These are phyloP conservation scores for Sebastes glaucus DNA, from an alignment of 2,797 vertebrate genomes.

Conservation along the genomic window DNA sequence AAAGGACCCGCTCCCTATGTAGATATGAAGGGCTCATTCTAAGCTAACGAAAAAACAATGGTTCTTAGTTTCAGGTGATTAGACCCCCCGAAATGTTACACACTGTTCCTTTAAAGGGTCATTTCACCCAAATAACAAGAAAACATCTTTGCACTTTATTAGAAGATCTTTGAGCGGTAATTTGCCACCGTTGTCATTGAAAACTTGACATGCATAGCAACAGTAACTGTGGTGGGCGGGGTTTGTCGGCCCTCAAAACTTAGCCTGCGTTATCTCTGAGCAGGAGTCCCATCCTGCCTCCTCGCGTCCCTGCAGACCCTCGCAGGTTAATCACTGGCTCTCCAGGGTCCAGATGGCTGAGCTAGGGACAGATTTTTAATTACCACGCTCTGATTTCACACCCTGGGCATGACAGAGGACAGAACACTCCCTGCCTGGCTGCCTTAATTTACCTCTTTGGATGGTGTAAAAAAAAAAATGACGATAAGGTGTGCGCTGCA, in stretches of 20 bases:
- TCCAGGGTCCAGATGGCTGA: conserved; percentile 71
- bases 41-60: too few species aligned
- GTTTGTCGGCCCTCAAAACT: neutral
- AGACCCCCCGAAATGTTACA: too few species aligned
- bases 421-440: conserved; percentile 46
- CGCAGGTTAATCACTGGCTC: conserved; percentile 68
- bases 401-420: conserved; percentile 59
- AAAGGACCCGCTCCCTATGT: too few species aligned
- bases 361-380: conserved; percentile 78
- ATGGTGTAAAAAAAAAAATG: neutral
- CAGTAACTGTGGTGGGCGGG: neutral
- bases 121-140: neutral
- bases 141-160: neutral
- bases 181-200: neutral
- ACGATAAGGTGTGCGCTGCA: conserved; percentile 43
- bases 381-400: conserved; percentile 75
- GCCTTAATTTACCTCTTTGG: conserved; percentile 38
- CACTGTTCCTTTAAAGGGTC: too few species aligned
- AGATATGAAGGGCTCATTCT: too few species aligned
- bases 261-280: neutral
- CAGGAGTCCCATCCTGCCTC: conserved; percentile 16
- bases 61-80: too few species aligned
- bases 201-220: neutral
- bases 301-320: conserved; percentile 45
- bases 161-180: neutral